These are phyloP conservation scores for Machaerirhynchus nigripectus DNA, from an alignment of 2,113 vertebrate genomes.

Conservation along the genomic window DNA sequence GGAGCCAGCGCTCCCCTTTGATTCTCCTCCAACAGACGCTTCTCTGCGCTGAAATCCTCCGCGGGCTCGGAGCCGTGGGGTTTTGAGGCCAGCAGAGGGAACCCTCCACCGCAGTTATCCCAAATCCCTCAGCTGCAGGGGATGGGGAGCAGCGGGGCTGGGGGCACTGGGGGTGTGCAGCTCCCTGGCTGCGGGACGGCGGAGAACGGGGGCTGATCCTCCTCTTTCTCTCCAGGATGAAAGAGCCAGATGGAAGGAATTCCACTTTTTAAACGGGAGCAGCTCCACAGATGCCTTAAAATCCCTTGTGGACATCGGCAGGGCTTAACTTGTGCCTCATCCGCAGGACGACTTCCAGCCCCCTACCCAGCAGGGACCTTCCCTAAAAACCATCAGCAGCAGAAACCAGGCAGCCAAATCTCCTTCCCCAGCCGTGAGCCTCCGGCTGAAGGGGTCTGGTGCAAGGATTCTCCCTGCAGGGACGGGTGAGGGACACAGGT, in stretches of 20 bases:
- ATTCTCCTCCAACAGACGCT: not conserved
- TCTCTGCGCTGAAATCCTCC: not conserved
- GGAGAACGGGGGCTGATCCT: not conserved
- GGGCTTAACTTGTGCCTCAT: not conserved
- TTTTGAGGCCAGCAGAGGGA: conserved; percentile 55
- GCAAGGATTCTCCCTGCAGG: not conserved
- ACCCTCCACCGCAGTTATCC: conserved; percentile 4
- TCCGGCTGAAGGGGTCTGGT: not conserved
- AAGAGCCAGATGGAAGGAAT: not conserved
- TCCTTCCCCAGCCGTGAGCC: not conserved
- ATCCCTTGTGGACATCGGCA: not conserved
- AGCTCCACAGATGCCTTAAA: not conserved
- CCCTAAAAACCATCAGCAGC: not conserved
- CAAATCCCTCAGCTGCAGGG: not conserved
- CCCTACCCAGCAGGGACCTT: not conserved
- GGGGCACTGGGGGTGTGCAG: accelerated
- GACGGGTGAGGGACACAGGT: not conserved
- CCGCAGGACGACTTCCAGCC: accelerated
- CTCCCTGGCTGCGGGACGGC: accelerated
- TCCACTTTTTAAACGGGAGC: accelerated
- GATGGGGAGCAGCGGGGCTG: not conserved
- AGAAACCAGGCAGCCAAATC: not conserved
- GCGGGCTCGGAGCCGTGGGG: not conserved
- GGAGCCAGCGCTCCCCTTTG: not conserved
- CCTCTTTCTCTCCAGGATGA: not conserved